Evolutionary conservation across 1,140 invertebrate genomes (phyloP).

Genomic region (Aphaenogaster floridana): DNA sequence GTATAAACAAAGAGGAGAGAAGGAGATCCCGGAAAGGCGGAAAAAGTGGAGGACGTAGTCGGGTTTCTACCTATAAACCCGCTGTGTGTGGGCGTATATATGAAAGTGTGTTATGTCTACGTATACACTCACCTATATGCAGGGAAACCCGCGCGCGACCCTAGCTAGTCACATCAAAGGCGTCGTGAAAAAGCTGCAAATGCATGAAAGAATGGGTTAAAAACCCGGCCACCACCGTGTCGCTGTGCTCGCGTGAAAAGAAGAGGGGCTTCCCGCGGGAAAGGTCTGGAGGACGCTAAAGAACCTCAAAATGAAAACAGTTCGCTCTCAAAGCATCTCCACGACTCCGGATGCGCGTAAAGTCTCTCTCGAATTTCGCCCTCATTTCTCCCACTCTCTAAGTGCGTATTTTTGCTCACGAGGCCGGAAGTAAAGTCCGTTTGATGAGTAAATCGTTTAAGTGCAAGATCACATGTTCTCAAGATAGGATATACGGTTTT

Average conservation of each 20-base stretch:
- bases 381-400: slow-evolving; percentile 39
- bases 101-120: background rate
- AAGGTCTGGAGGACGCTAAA: slow-evolving; percentile 72
- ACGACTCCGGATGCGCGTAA: slow-evolving; percentile 49
- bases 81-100: background rate
- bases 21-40: slow-evolving; percentile 58
- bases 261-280: slow-evolving; percentile 64
- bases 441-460: slow-evolving; percentile 60
- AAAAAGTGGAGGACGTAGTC: slow-evolving; percentile 45
- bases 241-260: slow-evolving; percentile 60
- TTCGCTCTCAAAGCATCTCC: slow-evolving; percentile 74
- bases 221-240: slow-evolving; percentile 68
- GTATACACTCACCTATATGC: slow-evolving; percentile 6
- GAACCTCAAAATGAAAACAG: slow-evolving; percentile 80
- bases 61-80: slow-evolving; percentile 14
- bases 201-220: slow-evolving; percentile 80
- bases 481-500: background rate
- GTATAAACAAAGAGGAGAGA: slow-evolving; percentile 76
- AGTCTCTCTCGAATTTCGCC: slow-evolving; percentile 63
- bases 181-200: slow-evolving; percentile 71
- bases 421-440: slow-evolving; percentile 4
- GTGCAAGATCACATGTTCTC: background rate
- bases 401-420: slow-evolving; percentile 16
- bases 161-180: slow-evolving; percentile 74
- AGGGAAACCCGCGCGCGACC: slow-evolving; percentile 54